phyloP scores from a whole-genome alignment of 2,113 vertebrate species.

The Oophaga pumilio region DNA sequence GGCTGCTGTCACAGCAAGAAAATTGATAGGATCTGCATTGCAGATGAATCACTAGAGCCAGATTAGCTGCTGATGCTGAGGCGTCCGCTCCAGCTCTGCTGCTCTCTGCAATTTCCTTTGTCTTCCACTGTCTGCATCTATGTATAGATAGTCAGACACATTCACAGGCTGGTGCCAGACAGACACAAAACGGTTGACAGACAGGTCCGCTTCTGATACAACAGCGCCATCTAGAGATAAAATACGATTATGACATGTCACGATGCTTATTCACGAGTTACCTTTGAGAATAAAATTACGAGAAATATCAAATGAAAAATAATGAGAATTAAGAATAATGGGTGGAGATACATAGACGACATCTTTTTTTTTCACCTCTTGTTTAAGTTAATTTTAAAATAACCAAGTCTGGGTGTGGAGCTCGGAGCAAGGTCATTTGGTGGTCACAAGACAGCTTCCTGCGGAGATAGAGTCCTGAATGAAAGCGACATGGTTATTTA shows the following conservation, averaged over 20 bases:
- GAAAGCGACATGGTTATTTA: conserved; percentile 16
- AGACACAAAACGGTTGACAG: conserved; percentile 56
- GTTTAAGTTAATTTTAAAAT: neutral
- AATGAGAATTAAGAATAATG: neutral
- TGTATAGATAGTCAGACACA: conserved; percentile 54
- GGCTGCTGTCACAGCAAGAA: conserved; percentile 68
- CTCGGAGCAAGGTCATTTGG: conserved; percentile 17
- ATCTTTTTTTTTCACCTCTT: neutral
- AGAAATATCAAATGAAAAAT: neutral
- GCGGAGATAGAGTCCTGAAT: conserved; percentile 30
- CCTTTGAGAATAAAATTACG: neutral
- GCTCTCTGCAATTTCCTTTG: conserved; percentile 64
- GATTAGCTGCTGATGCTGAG: conserved; percentile 63
- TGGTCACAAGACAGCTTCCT: conserved; percentile 48
- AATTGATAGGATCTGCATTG: conserved; percentile 71
- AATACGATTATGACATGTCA: conserved; percentile 17
- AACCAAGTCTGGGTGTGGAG: neutral
- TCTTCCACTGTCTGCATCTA: conserved; percentile 55
- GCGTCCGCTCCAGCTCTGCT: conserved; percentile 58
- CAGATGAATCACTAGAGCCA: conserved; percentile 66
- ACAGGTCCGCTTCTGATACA: conserved; percentile 21
- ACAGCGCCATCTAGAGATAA: conserved; percentile 64
- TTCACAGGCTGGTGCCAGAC: conserved; percentile 67
- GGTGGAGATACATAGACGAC: neutral
- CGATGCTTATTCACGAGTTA: neutral